Evolutionary conservation across 92 coral and sea anemone genomes (phyloP).

Genomic region (Bergia puertoricense): DNA sequence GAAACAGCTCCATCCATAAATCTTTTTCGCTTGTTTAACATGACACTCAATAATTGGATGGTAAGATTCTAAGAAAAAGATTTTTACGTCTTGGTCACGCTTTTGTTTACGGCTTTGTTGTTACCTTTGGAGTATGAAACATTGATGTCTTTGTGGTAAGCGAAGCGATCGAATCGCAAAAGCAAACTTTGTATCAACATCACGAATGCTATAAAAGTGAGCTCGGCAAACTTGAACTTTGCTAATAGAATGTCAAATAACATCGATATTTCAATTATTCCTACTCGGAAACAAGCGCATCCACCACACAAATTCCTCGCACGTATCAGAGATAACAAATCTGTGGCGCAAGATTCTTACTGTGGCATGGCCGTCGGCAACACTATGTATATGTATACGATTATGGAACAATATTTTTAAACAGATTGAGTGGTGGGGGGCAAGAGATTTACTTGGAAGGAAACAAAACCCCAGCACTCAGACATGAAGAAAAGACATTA

Average conservation of each 20-base stretch:
- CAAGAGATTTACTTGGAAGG: not conserved
- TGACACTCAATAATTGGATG: not conserved
- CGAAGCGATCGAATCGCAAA: conserved; percentile 8
- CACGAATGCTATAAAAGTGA: not conserved
- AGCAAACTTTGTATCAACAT: not conserved
- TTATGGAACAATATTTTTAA: conserved; percentile 11
- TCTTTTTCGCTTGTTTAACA: conserved; percentile 6
- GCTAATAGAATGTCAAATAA: not conserved
- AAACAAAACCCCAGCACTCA: not conserved
- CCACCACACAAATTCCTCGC: conserved; percentile 21
- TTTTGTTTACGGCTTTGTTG: conserved; percentile 21
- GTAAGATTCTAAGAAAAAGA: not conserved
- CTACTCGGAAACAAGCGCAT: not conserved
- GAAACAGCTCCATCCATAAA: not conserved
- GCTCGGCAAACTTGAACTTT: not conserved
- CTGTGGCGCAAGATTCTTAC: not conserved
- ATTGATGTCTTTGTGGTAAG: conserved; percentile 7
- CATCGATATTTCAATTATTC: not conserved
- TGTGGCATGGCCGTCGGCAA: conserved; percentile 27
- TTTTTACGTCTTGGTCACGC: conserved; percentile 16
- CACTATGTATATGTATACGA: not conserved
- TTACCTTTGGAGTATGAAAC: conserved; percentile 13
- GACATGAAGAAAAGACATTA: conserved; percentile 4
- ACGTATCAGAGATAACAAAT: not conserved
- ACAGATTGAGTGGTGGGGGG: conserved; percentile 12